Base-by-base conservation (phyloP, 1,140 invertebrate species). In the Drosophila ironensis region DNA sequence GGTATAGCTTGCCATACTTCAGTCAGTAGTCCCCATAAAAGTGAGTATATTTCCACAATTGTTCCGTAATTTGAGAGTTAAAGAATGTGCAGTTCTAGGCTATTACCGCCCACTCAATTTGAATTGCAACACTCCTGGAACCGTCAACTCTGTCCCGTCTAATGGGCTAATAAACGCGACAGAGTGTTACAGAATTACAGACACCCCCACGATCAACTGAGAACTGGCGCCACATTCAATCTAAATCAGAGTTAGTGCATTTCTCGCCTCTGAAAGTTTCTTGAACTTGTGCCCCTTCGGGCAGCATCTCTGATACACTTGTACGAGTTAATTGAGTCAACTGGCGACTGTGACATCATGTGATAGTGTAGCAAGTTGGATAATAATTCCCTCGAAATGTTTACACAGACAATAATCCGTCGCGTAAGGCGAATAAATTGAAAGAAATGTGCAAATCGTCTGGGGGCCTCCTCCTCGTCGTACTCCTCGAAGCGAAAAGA, bases 371-470 rank as follows among this genome's bases (percentile, higher is more conserved):
- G 20, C 4, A 35, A 41, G 50, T 44, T 1, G 6, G 19, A 20
- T 17, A 9, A 78, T 78, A 84, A 86, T 84, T 78, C 73, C 38
- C 30, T 48, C 42, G 67, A 80, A 69, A 64, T 77, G 75, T 77
- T 80, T 77, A 70, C 51, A 77, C 73, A 77, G 75, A 72, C 57
- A 63, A 80, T 80, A 80, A 81, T 81, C 76, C 67, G 51, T 66
- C 73, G 78, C 72, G 69, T 50, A 84, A 82, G 78, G 78, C 78
- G 78, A 73, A 86, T 73, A 86, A 82, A 84, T 86, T 84, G 73
- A 84, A 70, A 59, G 69, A 82, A 66, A 67, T 59, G 52, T 50
- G 45, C 33, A 35, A 68, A 54, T 33, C 17, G 35, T 56, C 51
- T 41, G 41, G 37, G 17, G 19, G 25, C 33, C 50, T 54, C 38